phyloP scores from a whole-genome alignment of 30 jellyfish, hydroid and myxozoan species.

The Chrysaora quinquecirrha region DNA sequence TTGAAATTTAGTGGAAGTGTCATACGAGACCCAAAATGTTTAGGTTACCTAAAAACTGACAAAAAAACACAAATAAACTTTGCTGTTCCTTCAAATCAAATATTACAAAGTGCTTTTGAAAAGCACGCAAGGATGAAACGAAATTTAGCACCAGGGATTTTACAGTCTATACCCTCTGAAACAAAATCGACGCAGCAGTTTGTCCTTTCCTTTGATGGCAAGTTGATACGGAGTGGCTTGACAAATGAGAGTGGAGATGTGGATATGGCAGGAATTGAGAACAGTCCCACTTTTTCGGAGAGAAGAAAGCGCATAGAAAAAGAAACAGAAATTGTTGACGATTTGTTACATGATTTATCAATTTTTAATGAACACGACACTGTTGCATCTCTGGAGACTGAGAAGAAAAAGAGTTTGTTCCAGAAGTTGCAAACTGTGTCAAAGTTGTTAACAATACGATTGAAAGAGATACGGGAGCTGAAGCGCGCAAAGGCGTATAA shows the following conservation, averaged over 20 bases:
- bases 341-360: neutral
- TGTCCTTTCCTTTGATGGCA: slow-evolving; percentile 1
- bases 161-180: neutral
- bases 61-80: neutral
- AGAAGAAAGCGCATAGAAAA: neutral
- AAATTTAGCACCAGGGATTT: neutral
- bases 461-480: neutral
- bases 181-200: neutral
- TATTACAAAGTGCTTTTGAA: neutral
- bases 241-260: neutral
- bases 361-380: neutral
- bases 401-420: neutral
- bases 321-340: neutral
- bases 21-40: neutral
- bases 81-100: too few species aligned
- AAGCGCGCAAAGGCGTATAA: neutral
- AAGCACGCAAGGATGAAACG: neutral
- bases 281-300: neutral
- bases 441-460: neutral
- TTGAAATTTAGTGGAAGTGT: neutral
- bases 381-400: neutral
- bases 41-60: neutral
- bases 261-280: slow-evolving; percentile 1
- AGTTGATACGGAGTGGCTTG: neutral
- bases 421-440: slow-evolving; percentile 3